phyloP scores from a whole-genome alignment of 2,797 vertebrate genomes.

The Lagodon rhomboides region DNA sequence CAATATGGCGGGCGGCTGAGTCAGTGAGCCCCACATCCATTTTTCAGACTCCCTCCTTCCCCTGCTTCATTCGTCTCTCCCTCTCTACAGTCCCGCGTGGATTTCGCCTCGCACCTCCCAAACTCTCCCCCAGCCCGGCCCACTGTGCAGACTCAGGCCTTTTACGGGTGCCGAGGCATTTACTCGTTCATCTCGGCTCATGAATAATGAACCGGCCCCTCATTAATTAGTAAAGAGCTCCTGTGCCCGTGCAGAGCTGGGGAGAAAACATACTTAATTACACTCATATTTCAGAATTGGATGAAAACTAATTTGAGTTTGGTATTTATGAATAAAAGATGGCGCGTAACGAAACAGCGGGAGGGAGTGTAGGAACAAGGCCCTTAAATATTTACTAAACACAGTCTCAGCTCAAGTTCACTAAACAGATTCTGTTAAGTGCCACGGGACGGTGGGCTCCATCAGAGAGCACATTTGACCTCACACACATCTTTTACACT shows the following conservation, averaged over 20 bases:
- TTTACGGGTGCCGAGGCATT: conserved; percentile 78
- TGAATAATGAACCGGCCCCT: conserved; percentile 82
- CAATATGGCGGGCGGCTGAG: conserved; percentile 3
- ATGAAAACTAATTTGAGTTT: conserved; percentile 84
- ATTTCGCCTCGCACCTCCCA: conserved; percentile 28
- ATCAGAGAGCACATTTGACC: conserved; percentile 32
- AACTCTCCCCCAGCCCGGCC: conserved; percentile 37
- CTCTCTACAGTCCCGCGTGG: conserved; percentile 3
- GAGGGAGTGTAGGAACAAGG: conserved; percentile 81
- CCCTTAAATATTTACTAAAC: conserved; percentile 85
- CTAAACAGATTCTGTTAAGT: conserved; percentile 59
- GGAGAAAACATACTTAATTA: conserved; percentile 81
- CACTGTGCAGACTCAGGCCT: conserved; percentile 50
- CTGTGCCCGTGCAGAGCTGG: conserved; percentile 62
- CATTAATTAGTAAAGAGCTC: conserved; percentile 84
- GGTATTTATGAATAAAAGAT: conserved; percentile 89
- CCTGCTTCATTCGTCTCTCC: conserved; percentile 16
- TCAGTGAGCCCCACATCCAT: conserved; percentile 15
- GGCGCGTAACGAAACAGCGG: conserved; percentile 79
- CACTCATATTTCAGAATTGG: conserved; percentile 83
- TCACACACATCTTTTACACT: conserved; percentile 25
- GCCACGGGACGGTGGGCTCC: conserved; percentile 29
- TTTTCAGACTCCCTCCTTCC: conserved; percentile 15
- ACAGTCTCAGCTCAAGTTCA: conserved; percentile 63
- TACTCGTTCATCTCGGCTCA: conserved; percentile 76